phyloP scores from a whole-genome alignment of 2,113 vertebrate genomes.

The Columbina picui region DNA sequence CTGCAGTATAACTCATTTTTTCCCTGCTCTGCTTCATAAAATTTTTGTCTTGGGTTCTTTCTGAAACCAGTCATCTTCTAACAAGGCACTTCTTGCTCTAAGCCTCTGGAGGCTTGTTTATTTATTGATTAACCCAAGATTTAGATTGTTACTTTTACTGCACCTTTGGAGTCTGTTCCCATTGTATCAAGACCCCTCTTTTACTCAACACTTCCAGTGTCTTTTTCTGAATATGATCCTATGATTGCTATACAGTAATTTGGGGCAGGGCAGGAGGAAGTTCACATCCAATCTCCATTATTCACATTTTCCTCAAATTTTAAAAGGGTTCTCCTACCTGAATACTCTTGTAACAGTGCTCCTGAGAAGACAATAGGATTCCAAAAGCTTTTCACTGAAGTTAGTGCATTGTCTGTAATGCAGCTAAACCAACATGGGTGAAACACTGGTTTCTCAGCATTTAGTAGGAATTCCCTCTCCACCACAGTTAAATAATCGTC shows the following conservation, averaged over 20 bases:
- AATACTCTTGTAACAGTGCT: neutral
- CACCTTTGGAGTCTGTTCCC: neutral
- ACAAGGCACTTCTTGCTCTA: neutral
- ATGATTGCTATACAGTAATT: neutral
- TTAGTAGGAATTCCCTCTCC: neutral
- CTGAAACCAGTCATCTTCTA: neutral
- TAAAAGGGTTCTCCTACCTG: neutral
- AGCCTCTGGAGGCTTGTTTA: neutral
- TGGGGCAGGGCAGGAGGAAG: fast-evolving
- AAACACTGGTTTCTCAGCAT: neutral
- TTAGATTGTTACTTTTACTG: neutral
- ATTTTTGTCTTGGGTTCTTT: neutral
- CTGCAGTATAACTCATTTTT: neutral
- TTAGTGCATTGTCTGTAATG: neutral
- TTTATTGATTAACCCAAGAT: neutral
- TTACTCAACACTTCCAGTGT: neutral
- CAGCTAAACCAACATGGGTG: neutral
- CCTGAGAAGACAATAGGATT: neutral
- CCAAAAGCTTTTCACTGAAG: neutral
- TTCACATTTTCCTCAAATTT: neutral
- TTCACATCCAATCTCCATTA: neutral
- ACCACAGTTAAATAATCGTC: neutral
- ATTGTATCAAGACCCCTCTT: neutral
- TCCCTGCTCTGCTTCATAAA: neutral
- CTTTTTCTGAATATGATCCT: neutral